Evolutionary conservation across 2,113 vertebrate genomes (phyloP), one percentile per base, ranked within the genome.

Genomic region (Stomatorhinus ivindoensis): DNA sequence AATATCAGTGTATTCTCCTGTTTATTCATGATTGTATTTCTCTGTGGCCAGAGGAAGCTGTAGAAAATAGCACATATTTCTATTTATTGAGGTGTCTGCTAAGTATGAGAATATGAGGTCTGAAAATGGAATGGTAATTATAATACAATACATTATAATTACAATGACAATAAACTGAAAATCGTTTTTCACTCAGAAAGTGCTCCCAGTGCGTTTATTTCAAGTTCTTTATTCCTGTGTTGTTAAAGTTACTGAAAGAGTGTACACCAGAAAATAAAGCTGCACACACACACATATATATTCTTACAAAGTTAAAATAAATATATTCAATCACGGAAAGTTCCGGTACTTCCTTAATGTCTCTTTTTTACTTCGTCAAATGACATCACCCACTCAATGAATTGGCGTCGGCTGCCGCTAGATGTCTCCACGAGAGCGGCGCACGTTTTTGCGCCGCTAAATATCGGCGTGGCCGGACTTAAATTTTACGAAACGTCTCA

Each of bases 131-230:
- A 61, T 85, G 76, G 88, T 61, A 61, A 82, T 89, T 89, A 53
- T 88, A 50, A 73, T 80, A 58, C 51, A 84, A n/a, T 84, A 42
- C 73, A 42, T 80, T 80, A 80, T 80, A 80, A 80, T 80, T 80
- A 19, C 73, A 80, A 42, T 21, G 35, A 39, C 73, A 89, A 89
- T 89, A 89, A 89, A 89, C 76, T 89, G 51, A 85, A 61, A 58
- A 24, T 58, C 58, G 88, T 89, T 89, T 89, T 89, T 61, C 88
- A 85, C 24, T 89, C 42, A 84, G 39, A 50, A 88, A 48, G n/a
- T 88, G 65, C 47, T 69, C 58, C 27, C 8, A 85, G 55, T 89
- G 73, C 48, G 24, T 61, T 84, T 84, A 17, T 61, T 61, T 65
- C 21, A 21, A 24, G 8, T 87, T 35, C 17, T 87, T 4, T 61